These are phyloP conservation scores for Turritopsis dohrnii DNA, from an alignment of 30 jellyfish, hydroid and myxozoan genomes.

Conservation along the genomic window DNA sequence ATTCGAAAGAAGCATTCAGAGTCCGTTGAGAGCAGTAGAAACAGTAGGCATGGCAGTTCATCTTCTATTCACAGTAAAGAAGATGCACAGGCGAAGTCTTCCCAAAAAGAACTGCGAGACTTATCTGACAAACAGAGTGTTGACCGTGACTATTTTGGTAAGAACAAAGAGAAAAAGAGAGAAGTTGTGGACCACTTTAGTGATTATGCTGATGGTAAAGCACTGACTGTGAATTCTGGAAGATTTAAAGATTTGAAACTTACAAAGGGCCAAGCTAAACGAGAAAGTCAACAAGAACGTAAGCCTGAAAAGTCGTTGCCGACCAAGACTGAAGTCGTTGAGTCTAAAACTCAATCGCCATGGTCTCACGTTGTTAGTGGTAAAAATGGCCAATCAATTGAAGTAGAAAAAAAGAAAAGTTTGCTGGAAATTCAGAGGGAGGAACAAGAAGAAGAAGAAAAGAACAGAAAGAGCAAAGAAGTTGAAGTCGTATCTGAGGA, in stretches of 20 bases:
- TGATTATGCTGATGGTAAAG: conserved; percentile 10
- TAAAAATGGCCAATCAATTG: conserved; percentile 33
- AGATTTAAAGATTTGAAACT: conserved; percentile 13
- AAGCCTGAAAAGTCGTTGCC: not conserved
- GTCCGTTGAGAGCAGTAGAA: not conserved
- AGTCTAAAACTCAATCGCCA: conserved; percentile 28
- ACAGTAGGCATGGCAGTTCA: not conserved
- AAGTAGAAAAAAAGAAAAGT: conserved; percentile 11
- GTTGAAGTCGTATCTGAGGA: not conserved
- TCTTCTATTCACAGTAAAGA: conserved; percentile 3
- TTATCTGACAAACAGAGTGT: not conserved
- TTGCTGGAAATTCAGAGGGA: conserved; percentile 55
- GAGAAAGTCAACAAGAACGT: not conserved
- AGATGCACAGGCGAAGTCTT: not conserved
- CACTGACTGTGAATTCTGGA: conserved; percentile 13
- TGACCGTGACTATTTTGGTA: not conserved
- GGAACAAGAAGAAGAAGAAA: conserved; percentile 46
- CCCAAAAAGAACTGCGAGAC: not conserved
- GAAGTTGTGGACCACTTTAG: not conserved
- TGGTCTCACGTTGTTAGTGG: conserved; percentile 86
- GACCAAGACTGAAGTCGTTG: not conserved
- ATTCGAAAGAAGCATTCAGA: not conserved
- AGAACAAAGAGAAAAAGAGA: not conserved
- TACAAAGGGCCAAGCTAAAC: conserved; percentile 28
- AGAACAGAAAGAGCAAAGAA: conserved; percentile 62